phyloP scores from a whole-genome alignment of 2,113 vertebrate genomes.

The Solenodon paradoxus region DNA sequence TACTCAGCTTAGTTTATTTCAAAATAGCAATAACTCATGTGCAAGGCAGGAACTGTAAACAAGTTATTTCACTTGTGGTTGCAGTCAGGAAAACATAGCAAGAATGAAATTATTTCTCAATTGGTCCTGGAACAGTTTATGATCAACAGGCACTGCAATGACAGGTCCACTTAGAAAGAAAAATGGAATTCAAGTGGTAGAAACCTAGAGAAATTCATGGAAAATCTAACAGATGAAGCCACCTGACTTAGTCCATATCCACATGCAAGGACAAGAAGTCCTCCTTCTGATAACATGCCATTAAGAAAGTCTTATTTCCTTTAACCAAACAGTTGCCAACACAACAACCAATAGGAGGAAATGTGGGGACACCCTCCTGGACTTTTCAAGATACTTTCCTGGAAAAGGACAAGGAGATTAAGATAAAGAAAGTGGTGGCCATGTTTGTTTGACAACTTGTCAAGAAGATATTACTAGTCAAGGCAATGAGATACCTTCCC shows the following conservation, averaged over 20 bases:
- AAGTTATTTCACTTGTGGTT: not conserved
- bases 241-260: not conserved
- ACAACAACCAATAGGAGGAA: not conserved
- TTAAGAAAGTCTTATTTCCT: slow-evolving; percentile 48
- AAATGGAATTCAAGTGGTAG: slow-evolving; percentile 32
- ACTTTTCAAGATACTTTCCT: not conserved
- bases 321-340: not conserved
- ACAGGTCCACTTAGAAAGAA: not conserved
- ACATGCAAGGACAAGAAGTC: slow-evolving; percentile 51
- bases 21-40: not conserved
- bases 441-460: not conserved
- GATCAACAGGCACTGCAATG: not conserved
- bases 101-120: not conserved
- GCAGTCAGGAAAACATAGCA: slow-evolving; percentile 35
- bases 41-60: not conserved
- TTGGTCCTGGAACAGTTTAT: slow-evolving; percentile 7
- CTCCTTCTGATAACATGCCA: slow-evolving; percentile 50
- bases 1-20: not conserved
- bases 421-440: not conserved
- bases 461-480: not conserved
- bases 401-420: not conserved
- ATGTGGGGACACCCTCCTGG: not conserved
- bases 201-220: slow-evolving; percentile 40
- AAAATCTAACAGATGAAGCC: not conserved
- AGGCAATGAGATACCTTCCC: not conserved